Base-by-base conservation (phyloP, 1,140 invertebrate genomes). In the Cydia fagiglandana region DNA sequence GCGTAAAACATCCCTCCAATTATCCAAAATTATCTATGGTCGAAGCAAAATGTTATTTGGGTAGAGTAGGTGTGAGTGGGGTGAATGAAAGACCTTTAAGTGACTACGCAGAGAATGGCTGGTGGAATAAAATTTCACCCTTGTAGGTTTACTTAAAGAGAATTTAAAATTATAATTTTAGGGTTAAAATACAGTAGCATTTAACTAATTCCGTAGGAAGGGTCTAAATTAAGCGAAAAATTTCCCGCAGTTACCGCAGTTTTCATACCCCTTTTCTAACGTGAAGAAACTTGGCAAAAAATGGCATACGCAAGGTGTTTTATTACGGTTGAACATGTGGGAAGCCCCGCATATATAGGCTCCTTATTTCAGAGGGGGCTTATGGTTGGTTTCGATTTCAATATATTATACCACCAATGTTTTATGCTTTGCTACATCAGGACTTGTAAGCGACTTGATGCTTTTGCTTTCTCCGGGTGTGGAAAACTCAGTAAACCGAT, bases 301-400 rank as follows among this genome's bases (percentile, higher is more conserved):
- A 70, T 70, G 45, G 66, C 2, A 38, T 45, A 70, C 45, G 66
- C 38, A 70, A 70, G 66, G 66, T 70, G 34, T 70, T 70, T 70
- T 70, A 70, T 70, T 70, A 70, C 66, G 66, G n/a, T 68, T 68
- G 24, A 41, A 70, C 66, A 38, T 70, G 17, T 41, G 30, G 30
- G 66, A 70, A 70, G 66, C 66, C 66, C 66, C 30, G 34, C 34
- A 38, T 61, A 61, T 17, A 61, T 17, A n/a, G 13, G 28, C 9
- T 66, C 12, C 7, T 4, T 66, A 66, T 41, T 68, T 70, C n/a
- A 41, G 30, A 24, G 66, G 15, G 66, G 7, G 34, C 64, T 66
- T 66, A 34, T 70, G 66, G 30, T 45, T 17, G 38, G 66, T 41
- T 20, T 45, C 34, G 17, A 45, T 70, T 70, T 70, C 66, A 70